phyloP scores from a whole-genome alignment of 2,113 vertebrate species.

The Ciconia stormi region DNA sequence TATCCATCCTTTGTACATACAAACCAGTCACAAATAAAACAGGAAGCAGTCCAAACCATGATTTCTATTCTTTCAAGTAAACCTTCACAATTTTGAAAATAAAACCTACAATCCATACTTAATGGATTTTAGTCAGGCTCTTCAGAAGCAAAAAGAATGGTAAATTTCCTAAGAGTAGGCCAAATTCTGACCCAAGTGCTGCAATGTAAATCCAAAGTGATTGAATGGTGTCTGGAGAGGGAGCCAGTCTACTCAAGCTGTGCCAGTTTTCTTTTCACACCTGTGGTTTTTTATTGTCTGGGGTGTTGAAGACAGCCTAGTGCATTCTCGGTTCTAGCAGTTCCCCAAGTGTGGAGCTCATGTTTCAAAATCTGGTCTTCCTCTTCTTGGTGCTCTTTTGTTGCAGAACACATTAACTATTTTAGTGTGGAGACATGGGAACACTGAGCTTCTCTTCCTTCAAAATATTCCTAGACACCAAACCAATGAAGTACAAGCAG shows the following conservation, averaged over 20 bases:
- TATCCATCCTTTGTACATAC: not conserved
- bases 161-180: not conserved
- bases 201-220: not conserved
- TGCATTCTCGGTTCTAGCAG: not conserved
- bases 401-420: not conserved
- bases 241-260: not conserved
- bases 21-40: not conserved
- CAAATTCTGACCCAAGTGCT: not conserved
- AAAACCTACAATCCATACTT: not conserved
- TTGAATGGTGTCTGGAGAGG: not conserved
- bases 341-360: not conserved
- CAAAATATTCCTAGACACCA: not conserved
- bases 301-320: not conserved
- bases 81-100: not conserved
- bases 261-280: not conserved
- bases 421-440: not conserved
- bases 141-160: not conserved
- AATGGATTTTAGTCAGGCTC: not conserved
- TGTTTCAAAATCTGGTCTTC: not conserved
- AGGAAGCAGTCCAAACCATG: not conserved
- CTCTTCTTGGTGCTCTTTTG: not conserved
- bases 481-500: not conserved
- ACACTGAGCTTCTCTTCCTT: not conserved
- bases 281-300: not conserved
- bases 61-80: not conserved